These are phyloP conservation scores for Cephalopachus bancanus DNA, from an alignment of 2,797 vertebrate genomes.

Conservation along the genomic window DNA sequence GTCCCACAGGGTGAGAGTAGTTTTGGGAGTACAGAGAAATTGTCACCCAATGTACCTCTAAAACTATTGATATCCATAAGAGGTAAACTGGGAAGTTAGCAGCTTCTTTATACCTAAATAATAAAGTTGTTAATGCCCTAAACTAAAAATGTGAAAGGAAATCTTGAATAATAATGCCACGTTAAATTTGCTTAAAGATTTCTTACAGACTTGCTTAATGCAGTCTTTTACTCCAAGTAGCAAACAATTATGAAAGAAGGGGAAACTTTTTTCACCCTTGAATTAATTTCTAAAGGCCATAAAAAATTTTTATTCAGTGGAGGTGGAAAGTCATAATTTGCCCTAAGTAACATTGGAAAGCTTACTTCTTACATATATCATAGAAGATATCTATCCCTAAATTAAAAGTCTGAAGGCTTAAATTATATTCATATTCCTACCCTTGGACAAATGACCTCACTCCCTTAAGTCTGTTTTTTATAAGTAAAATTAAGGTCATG, in stretches of 20 bases:
- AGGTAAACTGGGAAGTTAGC: not conserved
- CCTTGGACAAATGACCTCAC: not conserved
- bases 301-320: constrained; percentile 39
- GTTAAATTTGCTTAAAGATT: constrained; percentile 54
- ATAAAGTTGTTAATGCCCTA: constrained; percentile 1
- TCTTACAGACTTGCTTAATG: constrained; percentile 31
- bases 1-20: not conserved
- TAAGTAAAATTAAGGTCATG: constrained; percentile 6
- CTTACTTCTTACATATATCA: not conserved
- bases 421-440: constrained; percentile 10
- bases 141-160: constrained; percentile 20
- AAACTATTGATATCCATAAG: not conserved
- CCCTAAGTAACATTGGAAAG: constrained; percentile 12
- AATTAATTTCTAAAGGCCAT: constrained; percentile 36
- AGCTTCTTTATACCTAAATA: not conserved
- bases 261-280: not conserved
- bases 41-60: not conserved
- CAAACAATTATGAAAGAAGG: not conserved
- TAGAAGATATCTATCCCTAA: constrained; percentile 17
- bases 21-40: not conserved
- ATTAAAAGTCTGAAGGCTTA: constrained; percentile 40
- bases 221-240: not conserved
- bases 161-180: not conserved
- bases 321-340: constrained; percentile 66
- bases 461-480: constrained; percentile 11